phyloP scores from a whole-genome alignment of 2,113 vertebrate species.

The Porphyrio hochstetteri region DNA sequence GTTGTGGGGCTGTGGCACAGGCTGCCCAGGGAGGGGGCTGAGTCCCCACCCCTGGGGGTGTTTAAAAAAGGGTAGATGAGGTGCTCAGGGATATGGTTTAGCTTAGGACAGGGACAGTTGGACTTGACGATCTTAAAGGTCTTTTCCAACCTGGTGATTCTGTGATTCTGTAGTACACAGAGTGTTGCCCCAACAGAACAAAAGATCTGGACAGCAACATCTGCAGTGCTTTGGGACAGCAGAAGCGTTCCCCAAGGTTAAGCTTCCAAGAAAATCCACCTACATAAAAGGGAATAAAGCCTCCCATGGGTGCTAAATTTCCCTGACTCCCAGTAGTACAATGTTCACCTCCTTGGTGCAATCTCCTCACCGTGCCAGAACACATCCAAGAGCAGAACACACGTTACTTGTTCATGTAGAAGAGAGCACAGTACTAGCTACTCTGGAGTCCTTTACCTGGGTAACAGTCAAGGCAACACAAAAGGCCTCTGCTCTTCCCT shows the following conservation, averaged over 20 bases:
- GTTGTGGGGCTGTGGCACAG: too few relatives aligned
- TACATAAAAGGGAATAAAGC: not conserved
- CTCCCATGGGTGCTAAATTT: rapidly evolving
- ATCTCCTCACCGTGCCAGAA: not conserved
- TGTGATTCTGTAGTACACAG: too few relatives aligned
- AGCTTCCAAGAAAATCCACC: not conserved
- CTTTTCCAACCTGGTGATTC: too few relatives aligned
- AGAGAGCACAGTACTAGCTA: not conserved
- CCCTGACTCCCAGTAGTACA: not conserved
- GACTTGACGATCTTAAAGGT: too few relatives aligned
- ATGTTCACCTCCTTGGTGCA: not conserved
- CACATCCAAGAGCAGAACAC: not conserved
- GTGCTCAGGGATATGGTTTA: too few relatives aligned
- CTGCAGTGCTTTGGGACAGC: rapidly evolving
- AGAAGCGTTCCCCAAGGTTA: not conserved
- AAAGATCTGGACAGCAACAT: rapidly evolving
- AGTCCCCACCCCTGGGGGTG: too few relatives aligned
- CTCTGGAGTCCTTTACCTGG: not conserved
- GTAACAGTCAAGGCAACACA: not conserved
- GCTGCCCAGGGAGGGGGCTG: too few relatives aligned
- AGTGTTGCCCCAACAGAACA: not conserved
- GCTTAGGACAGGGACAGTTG: too few relatives aligned
- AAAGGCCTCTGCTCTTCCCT: not conserved
- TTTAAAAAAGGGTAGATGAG: too few relatives aligned
- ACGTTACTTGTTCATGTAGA: not conserved